Percentiles rank a stretch among this genome's conserved stretches.
These are phyloP conservation scores for Agonopterix heracliana DNA, from an alignment of 2,888 invertebrate species.

Conservation along the genomic window DNA sequence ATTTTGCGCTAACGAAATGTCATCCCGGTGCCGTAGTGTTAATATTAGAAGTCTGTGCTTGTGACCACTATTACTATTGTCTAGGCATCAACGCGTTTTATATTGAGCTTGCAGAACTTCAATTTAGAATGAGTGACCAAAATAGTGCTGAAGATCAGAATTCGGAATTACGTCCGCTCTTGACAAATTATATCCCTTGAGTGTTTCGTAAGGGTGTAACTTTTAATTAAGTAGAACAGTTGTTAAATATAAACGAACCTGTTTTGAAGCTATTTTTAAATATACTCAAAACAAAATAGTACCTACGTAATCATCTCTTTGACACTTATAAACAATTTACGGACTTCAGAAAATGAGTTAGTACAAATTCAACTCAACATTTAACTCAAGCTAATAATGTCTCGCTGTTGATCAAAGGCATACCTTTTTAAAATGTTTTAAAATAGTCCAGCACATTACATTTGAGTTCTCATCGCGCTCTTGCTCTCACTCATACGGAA, in stretches of 20 bases:
- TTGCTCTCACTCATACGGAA: too few relatives aligned
- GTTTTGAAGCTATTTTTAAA: too few relatives aligned
- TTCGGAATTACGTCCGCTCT: slow-evolving; percentile 47
- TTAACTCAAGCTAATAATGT: slow-evolving; percentile 1
- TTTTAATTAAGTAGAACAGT: not conserved
- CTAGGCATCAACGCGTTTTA: slow-evolving; percentile 74
- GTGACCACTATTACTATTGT: slow-evolving; percentile 69
- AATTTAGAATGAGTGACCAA: slow-evolving; percentile 65
- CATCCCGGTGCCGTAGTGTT: slow-evolving; percentile 72
- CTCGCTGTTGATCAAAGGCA: slow-evolving; percentile 1
- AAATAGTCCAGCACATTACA: not conserved
- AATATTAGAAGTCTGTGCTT: slow-evolving; percentile 75
- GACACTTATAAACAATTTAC: too few relatives aligned
- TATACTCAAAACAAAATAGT: too few relatives aligned
- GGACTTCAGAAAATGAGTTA: too few relatives aligned
- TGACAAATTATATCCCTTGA: slow-evolving; percentile 54
- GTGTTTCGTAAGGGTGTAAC: slow-evolving; percentile 35
- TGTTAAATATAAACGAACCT: too few relatives aligned
- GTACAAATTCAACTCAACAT: not conserved
- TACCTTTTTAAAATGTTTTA: too few relatives aligned
- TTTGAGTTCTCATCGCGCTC: not conserved
- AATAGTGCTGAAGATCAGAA: slow-evolving; percentile 59
- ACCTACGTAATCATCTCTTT: too few relatives aligned
- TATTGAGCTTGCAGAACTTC: slow-evolving; percentile 65
- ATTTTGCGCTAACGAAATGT: slow-evolving; percentile 75